Percentiles rank a stretch among this genome's conserved stretches.
Conservation (phyloP, 2,113 vertebrate species). For the Microcebus griseorufus region DNA sequence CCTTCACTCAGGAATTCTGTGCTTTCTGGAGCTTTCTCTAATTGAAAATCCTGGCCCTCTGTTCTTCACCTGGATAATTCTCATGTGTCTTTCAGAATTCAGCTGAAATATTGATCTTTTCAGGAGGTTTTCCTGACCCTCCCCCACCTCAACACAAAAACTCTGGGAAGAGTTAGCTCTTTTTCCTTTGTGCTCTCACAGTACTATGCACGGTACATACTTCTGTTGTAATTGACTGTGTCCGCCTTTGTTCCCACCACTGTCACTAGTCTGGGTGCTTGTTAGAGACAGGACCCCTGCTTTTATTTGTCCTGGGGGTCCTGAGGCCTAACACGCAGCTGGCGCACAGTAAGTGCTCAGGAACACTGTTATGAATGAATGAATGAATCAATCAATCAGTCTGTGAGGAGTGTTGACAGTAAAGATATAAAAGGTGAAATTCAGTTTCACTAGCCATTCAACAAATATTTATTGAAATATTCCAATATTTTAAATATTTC, state of each 20-base stretch:
- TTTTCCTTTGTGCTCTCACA: background rate
- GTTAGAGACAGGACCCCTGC: too few relatives aligned
- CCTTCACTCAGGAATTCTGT: background rate
- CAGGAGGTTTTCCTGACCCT: too few relatives aligned
- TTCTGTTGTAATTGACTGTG: background rate
- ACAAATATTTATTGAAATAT: background rate
- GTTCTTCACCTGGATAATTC: background rate
- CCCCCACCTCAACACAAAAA: background rate
- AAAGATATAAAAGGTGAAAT: background rate
- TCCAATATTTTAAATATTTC: background rate
- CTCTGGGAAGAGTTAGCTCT: background rate
- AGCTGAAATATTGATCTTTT: background rate
- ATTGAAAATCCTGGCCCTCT: background rate
- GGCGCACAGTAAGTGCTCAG: background rate
- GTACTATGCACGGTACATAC: background rate
- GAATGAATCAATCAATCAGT: background rate
- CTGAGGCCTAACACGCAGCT: background rate
- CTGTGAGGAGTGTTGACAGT: background rate
- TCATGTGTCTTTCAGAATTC: background rate
- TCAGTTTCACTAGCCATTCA: background rate
- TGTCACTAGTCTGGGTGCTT: background rate
- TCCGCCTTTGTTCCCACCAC: background rate
- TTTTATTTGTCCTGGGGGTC: background rate
- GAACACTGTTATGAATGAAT: background rate
- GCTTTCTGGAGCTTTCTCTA: background rate